Percentiles rank a stretch among this genome's conserved stretches.
Evolutionary conservation across 2,888 invertebrate species (phyloP).

Genomic region (Doris montereyensis): DNA sequence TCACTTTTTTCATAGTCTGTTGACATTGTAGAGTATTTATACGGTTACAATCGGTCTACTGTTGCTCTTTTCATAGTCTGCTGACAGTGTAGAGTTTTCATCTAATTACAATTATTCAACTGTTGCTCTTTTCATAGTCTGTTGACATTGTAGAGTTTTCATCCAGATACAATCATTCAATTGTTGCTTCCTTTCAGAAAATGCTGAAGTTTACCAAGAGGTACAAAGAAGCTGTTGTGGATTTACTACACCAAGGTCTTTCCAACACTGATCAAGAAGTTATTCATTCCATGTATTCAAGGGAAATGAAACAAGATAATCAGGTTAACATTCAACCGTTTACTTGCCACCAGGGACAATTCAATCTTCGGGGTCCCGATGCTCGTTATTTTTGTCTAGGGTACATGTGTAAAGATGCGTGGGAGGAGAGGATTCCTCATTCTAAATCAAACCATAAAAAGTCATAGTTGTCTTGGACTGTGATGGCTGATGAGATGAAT

Average conservation of each 20-base stretch:
- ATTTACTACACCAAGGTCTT: slow-evolving; percentile 41
- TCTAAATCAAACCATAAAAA: too few species aligned
- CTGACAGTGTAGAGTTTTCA: too few species aligned
- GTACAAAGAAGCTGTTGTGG: slow-evolving; percentile 44
- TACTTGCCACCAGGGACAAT: slow-evolving; percentile 48
- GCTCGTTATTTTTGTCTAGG: slow-evolving; percentile 47
- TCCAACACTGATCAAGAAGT: slow-evolving; percentile 47
- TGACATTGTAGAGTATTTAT: too few species aligned
- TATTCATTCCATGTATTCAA: slow-evolving; percentile 47
- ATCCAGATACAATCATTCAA: too few species aligned
- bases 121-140: too few species aligned
- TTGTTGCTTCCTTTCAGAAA: slow-evolving; percentile 22
- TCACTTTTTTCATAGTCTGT: too few species aligned
- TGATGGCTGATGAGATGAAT: too few species aligned
- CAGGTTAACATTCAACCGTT: slow-evolving; percentile 45
- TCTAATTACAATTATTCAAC: too few species aligned
- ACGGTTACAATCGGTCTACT: too few species aligned
- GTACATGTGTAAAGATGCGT: slow-evolving; percentile 46
- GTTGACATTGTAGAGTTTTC: too few species aligned
- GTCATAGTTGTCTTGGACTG: too few species aligned
- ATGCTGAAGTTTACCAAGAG: slow-evolving; percentile 43
- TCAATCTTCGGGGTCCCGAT: slow-evolving; percentile 44
- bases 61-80: too few species aligned
- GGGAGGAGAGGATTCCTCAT: slow-evolving; percentile 39
- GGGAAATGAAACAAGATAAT: slow-evolving; percentile 37